Evolutionary conservation across 2,888 invertebrate species (phyloP).

Genomic region (Ellobium chinense): DNA sequence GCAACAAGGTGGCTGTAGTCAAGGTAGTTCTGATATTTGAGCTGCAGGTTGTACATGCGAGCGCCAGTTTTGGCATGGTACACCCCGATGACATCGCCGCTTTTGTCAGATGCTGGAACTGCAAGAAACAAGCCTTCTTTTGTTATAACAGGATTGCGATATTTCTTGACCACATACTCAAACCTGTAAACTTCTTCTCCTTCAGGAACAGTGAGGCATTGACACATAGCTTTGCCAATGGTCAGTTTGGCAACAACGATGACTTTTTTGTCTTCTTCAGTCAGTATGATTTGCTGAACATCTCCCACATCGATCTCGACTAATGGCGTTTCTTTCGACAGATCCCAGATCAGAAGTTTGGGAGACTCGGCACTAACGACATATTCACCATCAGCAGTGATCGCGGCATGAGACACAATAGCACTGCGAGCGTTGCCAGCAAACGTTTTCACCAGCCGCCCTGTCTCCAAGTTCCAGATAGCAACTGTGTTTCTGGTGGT

Average conservation of each 20-base stretch:
- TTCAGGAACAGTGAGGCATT: slow-evolving; percentile 81
- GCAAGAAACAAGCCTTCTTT: slow-evolving; percentile 89
- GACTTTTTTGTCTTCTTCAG: slow-evolving; percentile 87
- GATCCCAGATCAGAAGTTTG: slow-evolving; percentile 93
- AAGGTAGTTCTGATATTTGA: slow-evolving; percentile 76
- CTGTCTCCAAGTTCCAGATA: slow-evolving; percentile 94
- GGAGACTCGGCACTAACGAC: slow-evolving; percentile 96
- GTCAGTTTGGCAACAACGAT: slow-evolving; percentile 84
- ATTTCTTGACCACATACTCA: slow-evolving; percentile 89
- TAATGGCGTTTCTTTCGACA: slow-evolving; percentile 86
- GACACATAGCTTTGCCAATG: slow-evolving; percentile 58
- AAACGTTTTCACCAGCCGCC: slow-evolving; percentile 90
- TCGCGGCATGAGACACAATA: slow-evolving; percentile 94
- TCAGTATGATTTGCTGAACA: slow-evolving; percentile 87
- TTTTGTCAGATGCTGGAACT: slow-evolving; percentile 84
- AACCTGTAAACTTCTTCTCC: slow-evolving; percentile 89
- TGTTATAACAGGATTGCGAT: slow-evolving; percentile 89
- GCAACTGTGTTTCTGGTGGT: slow-evolving; percentile 97
- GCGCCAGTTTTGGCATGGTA: slow-evolving; percentile 90
- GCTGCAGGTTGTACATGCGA: slow-evolving; percentile 75
- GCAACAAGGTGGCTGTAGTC: slow-evolving; percentile 74
- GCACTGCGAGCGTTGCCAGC: slow-evolving; percentile 95
- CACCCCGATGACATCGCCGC: slow-evolving; percentile 91
- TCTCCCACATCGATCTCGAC: slow-evolving; percentile 91
- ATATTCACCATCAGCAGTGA: slow-evolving; percentile 90